Evolutionary conservation across 2,113 vertebrate species (phyloP), one percentile per base, ranked within the genome.

Genomic region (Periophthalmus modestus): DNA sequence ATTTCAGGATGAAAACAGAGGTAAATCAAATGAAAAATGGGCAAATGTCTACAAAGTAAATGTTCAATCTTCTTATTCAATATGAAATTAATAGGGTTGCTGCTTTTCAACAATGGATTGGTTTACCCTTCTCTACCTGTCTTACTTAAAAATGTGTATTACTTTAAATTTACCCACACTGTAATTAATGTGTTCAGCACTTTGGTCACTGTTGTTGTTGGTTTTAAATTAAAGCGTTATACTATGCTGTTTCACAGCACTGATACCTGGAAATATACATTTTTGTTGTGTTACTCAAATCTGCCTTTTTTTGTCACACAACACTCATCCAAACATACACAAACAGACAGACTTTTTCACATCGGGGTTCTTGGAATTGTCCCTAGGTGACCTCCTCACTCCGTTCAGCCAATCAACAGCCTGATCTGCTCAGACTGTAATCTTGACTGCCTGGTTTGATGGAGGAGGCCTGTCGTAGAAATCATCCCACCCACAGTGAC

Each of bases 341-440:
- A 33, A 43, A 43, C 39, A 43, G 39, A 23, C 21, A 68, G 4
- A 61, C 3, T 36, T 5, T 68, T 50, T 50, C 18, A 47, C 36
- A 24, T 61, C 36, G 50, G 54, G 5, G 65, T 66, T 72, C 3
- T 72, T 52, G 67, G 48, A 15, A n/a, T 68, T 77, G 75, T 84
- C 72, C 74, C 43, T 24, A 54, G 14, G 2, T 77, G 48, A 83
- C 74, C 82, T 62, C 55, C 48, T 28, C 55, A 18, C 69, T 66
- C 71, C 70, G 72, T 67, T 62, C 62, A 50, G 48, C 21, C 70
- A 86, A 69, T 77, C 72, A 78, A 74, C 77, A 80, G 74, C 71
- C 57, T 71, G 72, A 83, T 84, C 75, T 68, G 69, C 80, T 87
- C 81, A 79, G 81, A 77, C 77, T 87, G 72, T 85, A 79, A 88